A percentile compares a stretch with the other conserved stretches of the same genome.
Conservation (phyloP, 2,888 invertebrate genomes). For the Caenorhabditis becei region DNA sequence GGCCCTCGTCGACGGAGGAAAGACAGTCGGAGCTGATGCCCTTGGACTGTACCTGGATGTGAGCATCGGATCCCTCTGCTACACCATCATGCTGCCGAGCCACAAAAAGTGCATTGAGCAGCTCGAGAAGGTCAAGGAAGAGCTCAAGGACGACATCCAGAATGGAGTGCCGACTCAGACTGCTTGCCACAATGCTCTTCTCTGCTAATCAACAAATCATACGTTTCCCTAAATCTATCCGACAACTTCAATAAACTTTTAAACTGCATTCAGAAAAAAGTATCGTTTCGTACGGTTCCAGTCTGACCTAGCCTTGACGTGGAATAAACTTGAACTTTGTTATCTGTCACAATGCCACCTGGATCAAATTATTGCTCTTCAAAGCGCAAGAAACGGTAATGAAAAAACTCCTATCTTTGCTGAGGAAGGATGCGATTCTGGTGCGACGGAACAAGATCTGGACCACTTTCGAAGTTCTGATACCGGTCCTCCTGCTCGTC, state of each 20-base stretch:
- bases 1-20: background rate
- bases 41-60: background rate
- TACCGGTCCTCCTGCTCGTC: slow-evolving; percentile 25
- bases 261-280: too few relatives aligned
- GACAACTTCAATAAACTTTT: too few relatives aligned
- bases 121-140: background rate
- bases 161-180: background rate
- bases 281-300: background rate
- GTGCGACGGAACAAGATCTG: slow-evolving; percentile 36
- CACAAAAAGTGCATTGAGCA: background rate
- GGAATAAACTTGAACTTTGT: background rate
- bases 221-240: too few relatives aligned
- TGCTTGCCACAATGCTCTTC: background rate
- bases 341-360: too few relatives aligned
- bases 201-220: background rate
- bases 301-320: background rate
- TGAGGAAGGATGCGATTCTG: slow-evolving; percentile 36
- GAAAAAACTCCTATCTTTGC: slow-evolving; percentile 42
- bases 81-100: background rate
- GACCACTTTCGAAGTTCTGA: slow-evolving; percentile 38
- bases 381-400: slow-evolving; percentile 1
- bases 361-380: background rate
- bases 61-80: background rate
- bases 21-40: background rate
- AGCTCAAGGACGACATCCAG: slow-evolving; percentile 15